Evolutionary conservation across 2,888 invertebrate genomes (phyloP).

Genomic region (Dysmachus trigonus): DNA sequence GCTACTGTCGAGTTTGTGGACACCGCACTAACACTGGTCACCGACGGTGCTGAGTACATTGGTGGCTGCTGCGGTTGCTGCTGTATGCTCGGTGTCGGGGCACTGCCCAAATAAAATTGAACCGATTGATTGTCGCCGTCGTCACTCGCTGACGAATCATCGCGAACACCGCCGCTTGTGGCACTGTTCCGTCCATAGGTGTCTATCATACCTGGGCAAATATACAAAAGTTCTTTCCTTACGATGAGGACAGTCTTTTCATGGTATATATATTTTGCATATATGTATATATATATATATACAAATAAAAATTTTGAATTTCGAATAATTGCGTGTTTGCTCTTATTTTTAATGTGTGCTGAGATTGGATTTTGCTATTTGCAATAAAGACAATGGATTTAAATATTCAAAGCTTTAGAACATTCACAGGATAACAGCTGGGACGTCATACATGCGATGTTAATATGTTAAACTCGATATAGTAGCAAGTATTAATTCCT

Average conservation of each 20-base stretch:
- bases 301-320: conserved; percentile 18
- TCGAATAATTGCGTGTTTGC: not conserved
- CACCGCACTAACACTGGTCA: conserved; percentile 45
- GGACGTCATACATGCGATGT: not conserved
- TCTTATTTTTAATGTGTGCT: not conserved
- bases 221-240: conserved; percentile 58
- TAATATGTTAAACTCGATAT: not conserved
- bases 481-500: not conserved
- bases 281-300: conserved; percentile 29
- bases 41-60: conserved; percentile 42
- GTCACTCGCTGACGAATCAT: conserved; percentile 61
- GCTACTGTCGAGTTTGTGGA: conserved; percentile 38
- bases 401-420: not conserved
- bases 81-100: conserved; percentile 41
- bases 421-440: not conserved
- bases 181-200: conserved; percentile 55
- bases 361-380: not conserved
- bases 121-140: conserved; percentile 58
- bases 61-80: conserved; percentile 37
- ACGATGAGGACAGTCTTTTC: conserved; percentile 54
- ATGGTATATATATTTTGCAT: conserved; percentile 36
- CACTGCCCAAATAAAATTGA: conserved; percentile 50
- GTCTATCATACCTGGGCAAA: conserved; percentile 59
- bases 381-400: not conserved
- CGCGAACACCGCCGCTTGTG: conserved; percentile 55